A percentile compares a stretch with the other conserved stretches of the same genome.
Evolutionary conservation across 92 coral and sea anemone species (phyloP).

Genomic region (Zoanthus sansibaricus): DNA sequence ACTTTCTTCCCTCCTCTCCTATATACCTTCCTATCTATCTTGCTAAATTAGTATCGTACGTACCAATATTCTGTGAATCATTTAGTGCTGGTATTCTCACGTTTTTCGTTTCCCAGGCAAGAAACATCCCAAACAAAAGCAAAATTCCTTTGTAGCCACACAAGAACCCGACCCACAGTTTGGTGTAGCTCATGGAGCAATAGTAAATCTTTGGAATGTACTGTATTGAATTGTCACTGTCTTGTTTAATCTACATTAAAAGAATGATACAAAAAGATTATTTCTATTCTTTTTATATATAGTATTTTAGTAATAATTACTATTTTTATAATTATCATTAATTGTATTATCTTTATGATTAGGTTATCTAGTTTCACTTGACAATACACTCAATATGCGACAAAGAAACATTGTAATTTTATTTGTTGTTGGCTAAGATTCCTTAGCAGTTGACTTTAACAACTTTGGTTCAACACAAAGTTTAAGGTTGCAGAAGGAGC

Average conservation of each 20-base stretch:
- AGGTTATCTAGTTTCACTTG: no score
- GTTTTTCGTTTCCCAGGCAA: slow-evolving; percentile 42
- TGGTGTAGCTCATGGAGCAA: slow-evolving; percentile 31
- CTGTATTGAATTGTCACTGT: slow-evolving; percentile 3
- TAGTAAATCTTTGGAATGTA: slow-evolving; percentile 25
- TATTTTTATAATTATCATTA: no score
- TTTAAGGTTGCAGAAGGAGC: no score
- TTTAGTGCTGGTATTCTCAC: slow-evolving; percentile 42
- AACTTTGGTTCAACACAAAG: no score
- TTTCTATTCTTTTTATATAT: no score
- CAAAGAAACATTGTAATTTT: no score
- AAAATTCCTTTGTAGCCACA: slow-evolving; percentile 43
- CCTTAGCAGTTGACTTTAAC: no score
- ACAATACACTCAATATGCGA: no score
- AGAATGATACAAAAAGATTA: neutral
- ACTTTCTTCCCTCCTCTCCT: neutral
- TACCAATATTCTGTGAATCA: slow-evolving; percentile 27
- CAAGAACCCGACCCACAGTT: slow-evolving; percentile 21
- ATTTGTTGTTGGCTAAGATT: no score
- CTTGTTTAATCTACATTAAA: neutral
- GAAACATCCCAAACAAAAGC: slow-evolving; percentile 43
- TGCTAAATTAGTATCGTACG: neutral
- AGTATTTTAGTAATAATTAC: no score
- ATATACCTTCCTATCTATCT: no score
- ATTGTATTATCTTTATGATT: no score